Evolutionary conservation across 1,140 invertebrate species (phyloP).

Genomic region (Paramacrobiotus metropolitanus): DNA sequence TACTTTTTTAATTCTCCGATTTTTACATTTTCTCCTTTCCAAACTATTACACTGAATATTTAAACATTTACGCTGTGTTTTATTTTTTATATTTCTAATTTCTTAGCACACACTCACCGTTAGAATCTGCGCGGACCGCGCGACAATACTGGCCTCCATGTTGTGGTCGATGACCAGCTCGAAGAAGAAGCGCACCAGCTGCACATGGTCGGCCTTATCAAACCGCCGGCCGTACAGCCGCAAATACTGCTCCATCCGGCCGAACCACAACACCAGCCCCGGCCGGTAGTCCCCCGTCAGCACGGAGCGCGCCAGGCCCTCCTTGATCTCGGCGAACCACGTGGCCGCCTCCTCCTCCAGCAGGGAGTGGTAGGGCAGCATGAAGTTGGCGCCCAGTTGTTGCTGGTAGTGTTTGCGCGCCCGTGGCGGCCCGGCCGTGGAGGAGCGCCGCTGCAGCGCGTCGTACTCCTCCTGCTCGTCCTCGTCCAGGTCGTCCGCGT

Average conservation of each 20-base stretch:
- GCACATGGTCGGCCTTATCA: slow-evolving; percentile 65
- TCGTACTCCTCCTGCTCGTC: neutral
- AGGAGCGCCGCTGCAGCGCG: neutral
- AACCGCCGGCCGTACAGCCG: slow-evolving; percentile 60
- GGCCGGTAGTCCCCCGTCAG: neutral
- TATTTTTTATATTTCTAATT: too few species aligned
- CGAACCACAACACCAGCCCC: neutral
- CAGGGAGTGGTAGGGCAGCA: neutral
- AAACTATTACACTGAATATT: too few species aligned
- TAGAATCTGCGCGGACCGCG: too few species aligned
- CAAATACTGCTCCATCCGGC: slow-evolving; percentile 33
- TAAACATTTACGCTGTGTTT: too few species aligned
- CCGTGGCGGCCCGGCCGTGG: too few species aligned
- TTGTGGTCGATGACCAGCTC: slow-evolving; percentile 48
- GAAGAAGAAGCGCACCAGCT: slow-evolving; percentile 57
- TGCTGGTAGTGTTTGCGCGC: slow-evolving; percentile 1
- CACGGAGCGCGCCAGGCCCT: neutral
- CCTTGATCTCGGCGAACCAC: neutral
- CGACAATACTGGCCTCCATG: too few species aligned
- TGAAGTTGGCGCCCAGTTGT: neutral
- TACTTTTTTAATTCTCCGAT: too few species aligned
- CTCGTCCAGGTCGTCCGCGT: neutral
- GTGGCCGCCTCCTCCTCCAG: neutral
- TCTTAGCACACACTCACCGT: too few species aligned
- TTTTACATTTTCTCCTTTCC: too few species aligned